A percentile compares a stretch with the other conserved stretches of the same genome.
Evolutionary conservation across 2,113 vertebrate genomes (phyloP).

Genomic region (Ophiodon elongatus): DNA sequence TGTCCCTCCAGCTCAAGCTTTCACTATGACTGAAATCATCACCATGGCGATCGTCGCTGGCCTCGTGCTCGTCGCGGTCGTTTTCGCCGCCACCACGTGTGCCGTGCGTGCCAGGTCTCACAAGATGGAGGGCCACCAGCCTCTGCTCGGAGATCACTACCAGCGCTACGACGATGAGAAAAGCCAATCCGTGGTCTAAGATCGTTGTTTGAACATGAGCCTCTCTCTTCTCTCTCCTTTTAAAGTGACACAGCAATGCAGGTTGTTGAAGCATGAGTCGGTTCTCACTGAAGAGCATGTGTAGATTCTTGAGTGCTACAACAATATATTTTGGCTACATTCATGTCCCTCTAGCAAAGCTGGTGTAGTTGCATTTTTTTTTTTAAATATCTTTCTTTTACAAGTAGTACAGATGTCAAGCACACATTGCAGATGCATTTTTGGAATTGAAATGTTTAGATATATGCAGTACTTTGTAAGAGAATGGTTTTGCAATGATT

Average conservation of each 20-base stretch:
- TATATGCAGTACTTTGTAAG: not conserved
- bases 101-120: slow-evolving; percentile 82
- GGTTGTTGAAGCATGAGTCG: slow-evolving; percentile 10
- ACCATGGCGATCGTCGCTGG: slow-evolving; percentile 90
- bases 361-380: not conserved
- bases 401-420: not conserved
- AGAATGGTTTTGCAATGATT: not conserved
- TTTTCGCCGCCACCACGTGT: slow-evolving; percentile 88
- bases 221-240: slow-evolving; percentile 18
- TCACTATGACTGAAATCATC: slow-evolving; percentile 91
- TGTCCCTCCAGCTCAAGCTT: slow-evolving; percentile 80
- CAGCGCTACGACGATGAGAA: slow-evolving; percentile 92
- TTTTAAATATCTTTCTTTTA: too few species aligned
- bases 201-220: not conserved
- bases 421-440: not conserved
- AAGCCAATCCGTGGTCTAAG: slow-evolving; percentile 89
- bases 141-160: slow-evolving; percentile 92
- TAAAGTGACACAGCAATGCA: not conserved
- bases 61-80: slow-evolving; percentile 87
- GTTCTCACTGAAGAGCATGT: slow-evolving; percentile 1
- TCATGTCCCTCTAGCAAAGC: not conserved
- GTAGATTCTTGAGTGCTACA: not conserved
- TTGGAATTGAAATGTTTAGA: not conserved
- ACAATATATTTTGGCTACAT: not conserved
- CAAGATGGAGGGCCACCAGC: slow-evolving; percentile 88